These are phyloP conservation scores for Drosophila kanekoi DNA, from an alignment of 2,888 invertebrate genomes.

Conservation along the genomic window DNA sequence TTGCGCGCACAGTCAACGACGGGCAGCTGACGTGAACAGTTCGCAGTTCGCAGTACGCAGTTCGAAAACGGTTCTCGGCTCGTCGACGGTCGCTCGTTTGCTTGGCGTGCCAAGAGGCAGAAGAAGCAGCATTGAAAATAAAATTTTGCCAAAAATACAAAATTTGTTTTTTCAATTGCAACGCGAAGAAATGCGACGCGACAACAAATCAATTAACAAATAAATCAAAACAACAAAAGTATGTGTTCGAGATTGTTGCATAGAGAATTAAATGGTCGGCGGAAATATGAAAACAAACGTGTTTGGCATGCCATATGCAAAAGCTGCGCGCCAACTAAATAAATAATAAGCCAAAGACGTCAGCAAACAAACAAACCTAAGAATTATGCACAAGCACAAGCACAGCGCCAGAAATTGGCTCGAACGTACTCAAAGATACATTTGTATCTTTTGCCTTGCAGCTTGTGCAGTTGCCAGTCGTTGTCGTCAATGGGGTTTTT, in stretches of 20 bases:
- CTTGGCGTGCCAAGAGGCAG: conserved; percentile 56
- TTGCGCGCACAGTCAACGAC: conserved; percentile 60
- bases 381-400: conserved; percentile 30
- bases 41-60: conserved; percentile 39
- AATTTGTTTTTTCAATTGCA: conserved; percentile 72
- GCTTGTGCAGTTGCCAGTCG: conserved; percentile 38
- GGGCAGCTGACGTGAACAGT: conserved; percentile 68
- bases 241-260: conserved; percentile 49
- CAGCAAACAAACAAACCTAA: conserved; percentile 41
- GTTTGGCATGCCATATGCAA: conserved; percentile 62
- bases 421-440: conserved; percentile 58
- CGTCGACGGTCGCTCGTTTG: conserved; percentile 68
- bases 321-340: conserved; percentile 55
- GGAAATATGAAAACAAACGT: conserved; percentile 72
- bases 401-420: conserved; percentile 40
- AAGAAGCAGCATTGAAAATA: conserved; percentile 61
- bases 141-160: conserved; percentile 63
- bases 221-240: conserved; percentile 51
- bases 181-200: conserved; percentile 72
- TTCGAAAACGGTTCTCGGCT: conserved; percentile 33
- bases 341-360: conserved; percentile 60
- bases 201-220: conserved; percentile 33
- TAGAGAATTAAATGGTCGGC: conserved; percentile 57
- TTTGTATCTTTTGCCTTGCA: conserved; percentile 62
- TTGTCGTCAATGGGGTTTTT: conserved; percentile 19